Conservation (phyloP, 2,113 vertebrate species). For the Castor canadensis region DNA sequence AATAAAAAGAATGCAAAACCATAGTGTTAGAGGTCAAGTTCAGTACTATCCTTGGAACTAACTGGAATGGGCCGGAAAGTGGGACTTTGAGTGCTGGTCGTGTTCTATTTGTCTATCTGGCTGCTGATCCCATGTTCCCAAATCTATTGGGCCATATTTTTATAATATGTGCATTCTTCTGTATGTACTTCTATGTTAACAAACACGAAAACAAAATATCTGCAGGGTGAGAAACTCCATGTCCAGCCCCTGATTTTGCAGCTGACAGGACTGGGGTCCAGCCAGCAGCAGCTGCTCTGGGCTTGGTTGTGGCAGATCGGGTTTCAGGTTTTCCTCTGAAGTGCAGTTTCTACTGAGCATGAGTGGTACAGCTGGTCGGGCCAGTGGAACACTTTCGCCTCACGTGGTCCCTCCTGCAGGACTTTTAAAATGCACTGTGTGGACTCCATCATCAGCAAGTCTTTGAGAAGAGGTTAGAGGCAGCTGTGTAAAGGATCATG, state of each 20-base stretch:
- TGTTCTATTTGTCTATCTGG: background rate
- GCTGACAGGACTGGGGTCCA: background rate
- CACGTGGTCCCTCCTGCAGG: background rate
- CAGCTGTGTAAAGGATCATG: fast-evolving
- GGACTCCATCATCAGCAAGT: background rate
- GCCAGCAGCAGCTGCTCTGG: background rate
- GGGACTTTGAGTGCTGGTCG: too few relatives aligned
- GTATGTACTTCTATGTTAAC: background rate
- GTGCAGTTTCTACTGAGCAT: background rate
- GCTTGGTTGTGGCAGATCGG: background rate
- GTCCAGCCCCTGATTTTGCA: background rate
- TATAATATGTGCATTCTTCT: background rate
- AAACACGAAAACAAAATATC: background rate
- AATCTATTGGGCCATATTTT: background rate
- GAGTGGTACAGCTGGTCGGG: fast-evolving
- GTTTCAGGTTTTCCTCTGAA: background rate
- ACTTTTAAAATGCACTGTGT: background rate
- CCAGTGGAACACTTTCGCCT: background rate
- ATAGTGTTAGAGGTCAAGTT: background rate
- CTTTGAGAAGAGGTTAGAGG: background rate
- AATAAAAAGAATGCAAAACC: background rate
- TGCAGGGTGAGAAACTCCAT: background rate
- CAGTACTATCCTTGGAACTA: background rate
- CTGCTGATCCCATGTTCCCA: background rate
- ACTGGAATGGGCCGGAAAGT: background rate